Conservation (phyloP, 2,888 invertebrate species). For the Drosophila hawaiiensis region DNA sequence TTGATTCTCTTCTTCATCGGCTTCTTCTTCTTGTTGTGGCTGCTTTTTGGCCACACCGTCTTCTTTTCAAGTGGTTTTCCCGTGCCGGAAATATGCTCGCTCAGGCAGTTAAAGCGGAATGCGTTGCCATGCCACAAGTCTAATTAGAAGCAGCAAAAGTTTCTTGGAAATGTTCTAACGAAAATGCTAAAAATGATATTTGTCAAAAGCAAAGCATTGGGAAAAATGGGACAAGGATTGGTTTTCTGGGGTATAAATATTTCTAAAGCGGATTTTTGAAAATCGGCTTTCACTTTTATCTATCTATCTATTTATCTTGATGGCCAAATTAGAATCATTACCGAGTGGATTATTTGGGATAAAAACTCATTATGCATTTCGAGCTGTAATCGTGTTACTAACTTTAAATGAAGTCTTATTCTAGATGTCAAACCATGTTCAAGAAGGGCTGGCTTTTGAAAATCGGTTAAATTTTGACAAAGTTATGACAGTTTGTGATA, state of each 20-base stretch:
- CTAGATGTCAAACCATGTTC: neutral
- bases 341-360: neutral
- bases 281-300: neutral
- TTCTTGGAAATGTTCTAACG: neutral
- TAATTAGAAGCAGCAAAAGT: conserved; percentile 43
- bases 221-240: neutral
- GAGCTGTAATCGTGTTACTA: neutral
- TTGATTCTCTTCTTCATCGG: conserved; percentile 39
- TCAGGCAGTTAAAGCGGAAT: conserved; percentile 24
- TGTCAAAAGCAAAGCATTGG: conserved; percentile 1
- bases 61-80: conserved; percentile 53
- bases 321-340: neutral
- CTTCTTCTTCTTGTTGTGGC: conserved; percentile 5
- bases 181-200: conserved; percentile 6
- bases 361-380: neutral
- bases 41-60: conserved; percentile 24
- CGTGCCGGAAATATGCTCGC: conserved; percentile 21
- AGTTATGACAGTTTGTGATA: neutral
- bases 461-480: neutral
- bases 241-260: too few relatives aligned
- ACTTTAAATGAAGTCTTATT: neutral
- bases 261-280: neutral
- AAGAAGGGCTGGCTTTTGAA: neutral
- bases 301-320: neutral
- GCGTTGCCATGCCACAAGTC: conserved; percentile 44